Base-by-base conservation (phyloP, 2,113 vertebrate species). In the Thalassarche chlororhynchos region DNA sequence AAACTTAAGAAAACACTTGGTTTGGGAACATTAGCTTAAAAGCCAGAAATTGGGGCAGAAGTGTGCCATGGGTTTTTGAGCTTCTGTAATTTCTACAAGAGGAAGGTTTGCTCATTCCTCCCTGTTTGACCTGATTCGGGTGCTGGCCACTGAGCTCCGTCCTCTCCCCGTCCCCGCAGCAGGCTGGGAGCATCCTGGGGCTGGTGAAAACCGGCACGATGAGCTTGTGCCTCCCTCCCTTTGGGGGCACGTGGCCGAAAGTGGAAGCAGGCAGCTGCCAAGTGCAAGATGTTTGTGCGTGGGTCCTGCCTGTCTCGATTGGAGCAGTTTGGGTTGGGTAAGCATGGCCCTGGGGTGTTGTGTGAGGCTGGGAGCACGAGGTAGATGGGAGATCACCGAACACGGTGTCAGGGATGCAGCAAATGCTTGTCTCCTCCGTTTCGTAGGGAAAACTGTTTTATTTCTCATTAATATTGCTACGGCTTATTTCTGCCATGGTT, bases 81-180 rank as follows among this genome's bases (percentile, higher is more conserved):
- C 19, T 71, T 78, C 55, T 66, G 31, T 75, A 29, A 58, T 80
- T 77, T 86, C 34, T 83, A 0, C 36, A 60, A 64, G 78, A 78
- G 49, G 32, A 64, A 65, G 8, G 12, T 62, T 78, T 95, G 10
- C 40, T 84, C 8, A 8, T 90, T 93, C 14, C 17, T 89, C 34
- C 26, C 26, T n/a, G 3, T 42, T 55, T 2, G 5, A 9, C 54
- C 58, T 28, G 13, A 14, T 66, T 26, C 3, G 1, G 12, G 11
- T 74, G 31, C 54, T 74, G 46, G 28, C 42, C 58, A 32, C 34
- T 0, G 2, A 36, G 8, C 25, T 58, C 18, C 23, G 62, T 84
- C 21, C 24, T 74, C n/a, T 79, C 57, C 52, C 11, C 1, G 1
- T 72, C 24, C 28, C 21, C 1, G 0, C 12, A 5, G 13, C 31